These are phyloP conservation scores for Phymorhynchus buccinoides DNA, from an alignment of 1,140 invertebrate species.

Conservation along the genomic window DNA sequence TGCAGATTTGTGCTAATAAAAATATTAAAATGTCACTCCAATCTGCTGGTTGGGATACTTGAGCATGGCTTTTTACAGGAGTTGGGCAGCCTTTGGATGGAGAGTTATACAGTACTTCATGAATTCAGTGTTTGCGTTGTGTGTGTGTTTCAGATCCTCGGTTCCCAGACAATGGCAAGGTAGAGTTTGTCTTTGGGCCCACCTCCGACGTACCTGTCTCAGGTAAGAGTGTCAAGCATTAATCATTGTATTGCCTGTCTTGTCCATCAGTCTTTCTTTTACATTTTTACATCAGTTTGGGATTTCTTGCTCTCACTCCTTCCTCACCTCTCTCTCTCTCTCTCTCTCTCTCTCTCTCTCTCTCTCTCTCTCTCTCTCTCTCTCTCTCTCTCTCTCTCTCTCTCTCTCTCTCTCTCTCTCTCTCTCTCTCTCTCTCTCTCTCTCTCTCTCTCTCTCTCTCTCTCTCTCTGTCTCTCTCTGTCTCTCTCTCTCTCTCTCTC, in stretches of 20 bases:
- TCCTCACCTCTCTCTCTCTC: background rate
- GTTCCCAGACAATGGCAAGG: constrained; percentile 81
- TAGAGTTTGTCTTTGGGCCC: constrained; percentile 87
- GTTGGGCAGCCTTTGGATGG: too few relatives aligned
- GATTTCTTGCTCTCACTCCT: background rate
- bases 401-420: background rate
- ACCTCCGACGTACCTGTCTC: constrained; percentile 66
- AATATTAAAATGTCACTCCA: too few relatives aligned
- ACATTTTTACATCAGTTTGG: too few relatives aligned
- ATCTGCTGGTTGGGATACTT: too few relatives aligned
- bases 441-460: constrained; percentile 2
- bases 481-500: background rate
- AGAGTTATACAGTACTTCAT: too few relatives aligned
- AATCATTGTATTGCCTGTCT: too few relatives aligned
- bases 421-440: background rate
- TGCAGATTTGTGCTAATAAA: too few relatives aligned
- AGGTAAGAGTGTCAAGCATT: constrained; percentile 58
- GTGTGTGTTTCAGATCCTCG: constrained; percentile 70
- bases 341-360: constrained; percentile 23
- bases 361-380: background rate
- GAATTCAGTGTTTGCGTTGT: background rate
- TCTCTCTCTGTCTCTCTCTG: background rate
- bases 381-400: background rate
- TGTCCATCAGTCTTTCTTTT: too few relatives aligned
- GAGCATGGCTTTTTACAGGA: too few relatives aligned